These are phyloP conservation scores for Peromyscus polionotus DNA, from an alignment of 2,113 vertebrate genomes.

Conservation along the genomic window DNA sequence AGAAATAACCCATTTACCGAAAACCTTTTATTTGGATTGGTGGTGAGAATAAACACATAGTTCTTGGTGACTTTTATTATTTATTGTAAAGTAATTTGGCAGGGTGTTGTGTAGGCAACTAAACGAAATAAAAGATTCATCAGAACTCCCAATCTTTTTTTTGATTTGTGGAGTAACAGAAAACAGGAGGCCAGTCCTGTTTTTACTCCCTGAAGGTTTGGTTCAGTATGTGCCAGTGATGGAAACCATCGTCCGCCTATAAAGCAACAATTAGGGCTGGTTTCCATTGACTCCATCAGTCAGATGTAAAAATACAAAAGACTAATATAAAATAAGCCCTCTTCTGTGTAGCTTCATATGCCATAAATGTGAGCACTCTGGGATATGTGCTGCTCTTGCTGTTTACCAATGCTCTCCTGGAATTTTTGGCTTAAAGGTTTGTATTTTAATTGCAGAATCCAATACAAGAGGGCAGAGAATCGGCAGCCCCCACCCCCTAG, in stretches of 20 bases:
- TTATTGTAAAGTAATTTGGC: slow-evolving; percentile 87
- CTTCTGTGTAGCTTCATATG: slow-evolving; percentile 73
- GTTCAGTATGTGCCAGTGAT: slow-evolving; percentile 89
- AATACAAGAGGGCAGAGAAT: slow-evolving; percentile 50
- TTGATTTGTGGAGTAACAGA: slow-evolving; percentile 88
- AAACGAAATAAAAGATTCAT: slow-evolving; percentile 87
- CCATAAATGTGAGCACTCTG: slow-evolving; percentile 75
- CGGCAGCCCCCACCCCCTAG: background rate
- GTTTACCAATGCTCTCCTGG: slow-evolving; percentile 53
- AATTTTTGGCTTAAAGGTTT: slow-evolving; percentile 86
- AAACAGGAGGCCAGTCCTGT: slow-evolving; percentile 85
- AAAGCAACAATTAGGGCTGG: slow-evolving; percentile 87
- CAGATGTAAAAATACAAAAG: slow-evolving; percentile 80
- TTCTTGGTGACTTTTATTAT: slow-evolving; percentile 83
- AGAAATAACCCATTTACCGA: slow-evolving; percentile 79
- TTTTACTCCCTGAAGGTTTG: slow-evolving; percentile 85
- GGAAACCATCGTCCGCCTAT: slow-evolving; percentile 88
- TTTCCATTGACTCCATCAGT: slow-evolving; percentile 86
- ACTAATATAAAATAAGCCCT: slow-evolving; percentile 83
- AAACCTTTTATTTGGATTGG: slow-evolving; percentile 68
- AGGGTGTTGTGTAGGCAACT: slow-evolving; percentile 83
- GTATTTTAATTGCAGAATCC: slow-evolving; percentile 81
- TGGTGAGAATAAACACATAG: slow-evolving; percentile 79
- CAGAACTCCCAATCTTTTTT: slow-evolving; percentile 86
- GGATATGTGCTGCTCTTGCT: slow-evolving; percentile 77